Evolutionary conservation across 2,113 vertebrate species (phyloP).

Genomic region (Oostethus manadensis): DNA sequence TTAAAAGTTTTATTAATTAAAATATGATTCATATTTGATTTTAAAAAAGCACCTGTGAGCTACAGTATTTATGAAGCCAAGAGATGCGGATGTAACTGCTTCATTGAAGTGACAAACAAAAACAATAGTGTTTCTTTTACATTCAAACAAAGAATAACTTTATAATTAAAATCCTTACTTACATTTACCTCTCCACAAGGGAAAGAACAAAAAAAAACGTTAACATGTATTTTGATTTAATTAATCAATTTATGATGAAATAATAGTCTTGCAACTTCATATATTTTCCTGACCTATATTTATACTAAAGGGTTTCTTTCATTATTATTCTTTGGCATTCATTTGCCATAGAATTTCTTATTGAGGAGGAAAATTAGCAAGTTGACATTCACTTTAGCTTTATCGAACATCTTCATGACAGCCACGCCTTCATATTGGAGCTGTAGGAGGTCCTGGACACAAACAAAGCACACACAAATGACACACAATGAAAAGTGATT

Average conservation of each 20-base stretch:
- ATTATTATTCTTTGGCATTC: conserved; percentile 35
- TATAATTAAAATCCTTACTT: conserved; percentile 63
- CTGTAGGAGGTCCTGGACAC: conserved; percentile 89
- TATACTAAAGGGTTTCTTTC: background rate
- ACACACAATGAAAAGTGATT: background rate
- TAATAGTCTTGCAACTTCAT: conserved; percentile 7
- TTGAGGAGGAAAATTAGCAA: conserved; percentile 95
- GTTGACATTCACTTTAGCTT: conserved; percentile 96
- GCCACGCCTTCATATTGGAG: conserved; percentile 97
- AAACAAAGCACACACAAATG: background rate
- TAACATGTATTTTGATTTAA: conserved; percentile 35
- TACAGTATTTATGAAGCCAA: conserved; percentile 20
- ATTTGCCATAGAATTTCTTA: conserved; percentile 98
- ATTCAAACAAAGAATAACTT: conserved; percentile 52
- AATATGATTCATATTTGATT: conserved; percentile 40
- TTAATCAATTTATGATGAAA: conserved; percentile 37
- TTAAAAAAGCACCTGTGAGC: conserved; percentile 64
- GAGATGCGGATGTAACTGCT: conserved; percentile 71
- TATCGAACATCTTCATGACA: conserved; percentile 99
- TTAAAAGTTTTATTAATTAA: conserved; percentile 48
- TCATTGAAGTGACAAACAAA: conserved; percentile 43
- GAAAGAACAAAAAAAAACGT: conserved; percentile 28
- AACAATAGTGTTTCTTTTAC: conserved; percentile 41
- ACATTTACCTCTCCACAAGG: conserved; percentile 58
- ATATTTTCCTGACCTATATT: conserved; percentile 10